Percentiles rank a stretch among this genome's conserved stretches.
phyloP scores from a whole-genome alignment of 2,797 vertebrate species.

The Cryptoblepharus egeriae region DNA sequence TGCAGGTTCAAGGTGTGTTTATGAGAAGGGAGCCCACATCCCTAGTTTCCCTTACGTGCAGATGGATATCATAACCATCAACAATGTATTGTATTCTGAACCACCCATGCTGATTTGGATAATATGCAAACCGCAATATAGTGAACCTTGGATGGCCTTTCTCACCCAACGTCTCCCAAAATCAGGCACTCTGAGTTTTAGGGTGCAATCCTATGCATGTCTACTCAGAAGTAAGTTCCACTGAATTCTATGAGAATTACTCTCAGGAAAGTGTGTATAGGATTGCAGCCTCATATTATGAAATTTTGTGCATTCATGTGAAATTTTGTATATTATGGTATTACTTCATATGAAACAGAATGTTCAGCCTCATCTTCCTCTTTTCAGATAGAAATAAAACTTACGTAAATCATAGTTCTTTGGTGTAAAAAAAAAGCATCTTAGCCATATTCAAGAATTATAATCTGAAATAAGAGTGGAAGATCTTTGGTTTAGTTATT shows the following conservation, averaged over 20 bases:
- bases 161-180: neutral
- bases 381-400: neutral
- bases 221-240: too few species aligned
- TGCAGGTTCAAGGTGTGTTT: neutral
- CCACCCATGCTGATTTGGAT: neutral
- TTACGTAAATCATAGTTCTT: neutral
- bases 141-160: neutral
- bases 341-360: neutral
- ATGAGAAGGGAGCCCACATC: neutral
- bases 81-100: neutral
- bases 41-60: neutral
- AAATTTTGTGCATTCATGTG: neutral
- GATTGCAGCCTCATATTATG: too few species aligned
- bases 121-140: neutral
- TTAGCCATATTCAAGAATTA: conserved; percentile 3
- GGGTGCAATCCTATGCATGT: too few species aligned
- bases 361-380: neutral
- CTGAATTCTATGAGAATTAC: too few species aligned
- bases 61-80: neutral
- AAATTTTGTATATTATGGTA: neutral
- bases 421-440: neutral
- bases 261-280: too few species aligned
- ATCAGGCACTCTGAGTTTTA: conserved; percentile 1
- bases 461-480: neutral
- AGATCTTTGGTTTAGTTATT: conserved; percentile 3